phyloP scores from a whole-genome alignment of 2,888 invertebrate species.

The Pachymerium ferrugineum region DNA sequence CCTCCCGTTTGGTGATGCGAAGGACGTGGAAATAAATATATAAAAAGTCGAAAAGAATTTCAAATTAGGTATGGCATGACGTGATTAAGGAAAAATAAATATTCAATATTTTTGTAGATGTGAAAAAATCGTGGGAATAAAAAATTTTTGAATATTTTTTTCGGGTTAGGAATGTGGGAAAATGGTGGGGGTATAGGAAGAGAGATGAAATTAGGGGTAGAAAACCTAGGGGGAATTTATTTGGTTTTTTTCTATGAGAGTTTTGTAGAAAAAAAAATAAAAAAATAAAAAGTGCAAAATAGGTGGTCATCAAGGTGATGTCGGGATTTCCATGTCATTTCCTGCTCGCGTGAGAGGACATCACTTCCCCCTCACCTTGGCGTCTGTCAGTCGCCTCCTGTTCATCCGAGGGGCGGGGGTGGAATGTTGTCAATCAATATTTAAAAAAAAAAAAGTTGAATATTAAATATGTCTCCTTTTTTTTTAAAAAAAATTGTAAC shows the following conservation, averaged over 20 bases:
- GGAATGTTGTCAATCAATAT: slow-evolving; percentile 22
- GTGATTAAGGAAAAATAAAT: background rate
- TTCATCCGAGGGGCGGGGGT: slow-evolving; percentile 23
- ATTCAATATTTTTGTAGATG: slow-evolving; percentile 8
- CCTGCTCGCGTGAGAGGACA: slow-evolving; percentile 25
- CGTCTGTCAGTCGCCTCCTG: slow-evolving; percentile 24
- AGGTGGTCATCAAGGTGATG: background rate
- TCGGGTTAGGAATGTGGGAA: too few relatives aligned
- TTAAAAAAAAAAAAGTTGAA: background rate
- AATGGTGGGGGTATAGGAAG: background rate
- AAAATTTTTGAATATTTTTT: background rate
- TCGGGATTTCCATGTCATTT: slow-evolving; percentile 21
- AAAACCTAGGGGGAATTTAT: too few relatives aligned
- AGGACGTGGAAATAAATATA: background rate
- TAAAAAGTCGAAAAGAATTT: background rate
- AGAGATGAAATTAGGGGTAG: too few relatives aligned
- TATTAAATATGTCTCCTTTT: too few relatives aligned
- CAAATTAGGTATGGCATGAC: slow-evolving; percentile 1
- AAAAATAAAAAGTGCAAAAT: background rate
- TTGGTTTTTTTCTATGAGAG: too few relatives aligned
- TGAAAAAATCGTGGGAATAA: background rate
- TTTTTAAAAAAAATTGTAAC: too few relatives aligned
- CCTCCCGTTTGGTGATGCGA: background rate
- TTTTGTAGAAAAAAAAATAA: background rate
- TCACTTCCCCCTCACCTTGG: slow-evolving; percentile 26